These are phyloP conservation scores for Bostrychus sinensis DNA, from an alignment of 2,113 vertebrate species.

Conservation along the genomic window DNA sequence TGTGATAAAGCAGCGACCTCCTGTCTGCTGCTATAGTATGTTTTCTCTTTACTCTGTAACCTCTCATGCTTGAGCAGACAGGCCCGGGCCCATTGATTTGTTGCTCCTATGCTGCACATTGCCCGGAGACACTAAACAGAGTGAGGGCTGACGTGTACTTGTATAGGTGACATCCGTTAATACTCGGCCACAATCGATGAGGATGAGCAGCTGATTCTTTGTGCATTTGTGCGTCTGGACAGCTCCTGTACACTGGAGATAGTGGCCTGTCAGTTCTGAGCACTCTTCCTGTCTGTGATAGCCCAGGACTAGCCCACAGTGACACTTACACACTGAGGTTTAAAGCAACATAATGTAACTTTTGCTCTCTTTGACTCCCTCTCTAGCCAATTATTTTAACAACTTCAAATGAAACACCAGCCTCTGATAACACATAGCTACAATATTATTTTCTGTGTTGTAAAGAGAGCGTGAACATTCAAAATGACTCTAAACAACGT, in stretches of 20 bases:
- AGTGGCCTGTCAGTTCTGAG: slow-evolving; percentile 15
- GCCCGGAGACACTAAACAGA: slow-evolving; percentile 52
- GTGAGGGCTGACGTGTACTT: slow-evolving; percentile 40
- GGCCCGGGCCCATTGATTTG: slow-evolving; percentile 43
- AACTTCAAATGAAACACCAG: slow-evolving; percentile 14
- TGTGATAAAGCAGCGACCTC: not conserved
- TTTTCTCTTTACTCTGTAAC: slow-evolving; percentile 22
- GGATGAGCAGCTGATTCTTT: slow-evolving; percentile 21
- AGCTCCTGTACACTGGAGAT: slow-evolving; percentile 32
- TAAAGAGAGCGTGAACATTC: slow-evolving; percentile 19
- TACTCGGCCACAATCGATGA: slow-evolving; percentile 41
- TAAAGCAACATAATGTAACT: too few species aligned
- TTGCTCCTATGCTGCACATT: slow-evolving; percentile 35
- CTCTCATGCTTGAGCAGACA: slow-evolving; percentile 13
- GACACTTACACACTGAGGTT: not conserved
- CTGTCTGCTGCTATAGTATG: not conserved
- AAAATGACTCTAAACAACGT: slow-evolving; percentile 17
- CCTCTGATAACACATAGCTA: slow-evolving; percentile 1
- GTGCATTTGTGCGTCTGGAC: slow-evolving; percentile 6
- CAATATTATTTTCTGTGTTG: not conserved
- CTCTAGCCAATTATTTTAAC: slow-evolving; percentile 32
- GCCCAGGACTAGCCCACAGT: slow-evolving; percentile 14
- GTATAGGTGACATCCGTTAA: slow-evolving; percentile 53
- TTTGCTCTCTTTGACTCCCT: too few species aligned
- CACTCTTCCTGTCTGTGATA: slow-evolving; percentile 20